Evolutionary conservation across 2,797 vertebrate species (phyloP).

Genomic region (Pangasius sanitwongsei): DNA sequence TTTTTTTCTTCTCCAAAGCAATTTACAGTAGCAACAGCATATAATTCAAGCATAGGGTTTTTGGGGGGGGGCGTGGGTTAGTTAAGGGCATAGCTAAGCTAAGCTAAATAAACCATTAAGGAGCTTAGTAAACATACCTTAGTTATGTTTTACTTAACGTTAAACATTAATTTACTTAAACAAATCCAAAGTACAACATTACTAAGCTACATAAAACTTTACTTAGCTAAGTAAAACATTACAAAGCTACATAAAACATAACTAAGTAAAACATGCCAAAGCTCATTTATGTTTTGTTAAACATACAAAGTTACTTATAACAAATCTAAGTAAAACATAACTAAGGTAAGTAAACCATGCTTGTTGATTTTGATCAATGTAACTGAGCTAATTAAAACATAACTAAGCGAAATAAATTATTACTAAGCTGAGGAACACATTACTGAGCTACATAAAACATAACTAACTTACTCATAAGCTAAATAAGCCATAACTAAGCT

Average conservation of each 20-base stretch:
- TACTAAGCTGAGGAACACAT: not conserved
- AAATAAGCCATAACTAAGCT: not conserved
- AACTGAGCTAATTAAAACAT: not conserved
- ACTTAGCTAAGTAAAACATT: not conserved
- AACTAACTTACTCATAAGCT: not conserved
- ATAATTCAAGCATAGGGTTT: not conserved
- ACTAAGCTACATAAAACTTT: not conserved
- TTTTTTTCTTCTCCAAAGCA: not conserved
- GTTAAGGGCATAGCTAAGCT: not conserved
- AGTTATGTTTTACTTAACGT: no score
- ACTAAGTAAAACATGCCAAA: not conserved
- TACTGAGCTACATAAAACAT: not conserved
- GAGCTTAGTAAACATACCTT: not conserved
- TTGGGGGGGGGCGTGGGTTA: no score
- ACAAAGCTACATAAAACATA: not conserved
- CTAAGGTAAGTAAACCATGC: not conserved
- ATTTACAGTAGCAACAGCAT: not conserved
- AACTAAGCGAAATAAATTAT: not conserved
- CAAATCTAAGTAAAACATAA: not conserved
- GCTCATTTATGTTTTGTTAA: no score
- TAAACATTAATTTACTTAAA: no score
- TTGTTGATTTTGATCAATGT: not conserved
- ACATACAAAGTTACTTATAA: no score
- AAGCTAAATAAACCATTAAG: not conserved
- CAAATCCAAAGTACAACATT: not conserved